These are phyloP conservation scores for Pterocles orientalis DNA, from an alignment of 2,113 vertebrate species.

Conservation along the genomic window DNA sequence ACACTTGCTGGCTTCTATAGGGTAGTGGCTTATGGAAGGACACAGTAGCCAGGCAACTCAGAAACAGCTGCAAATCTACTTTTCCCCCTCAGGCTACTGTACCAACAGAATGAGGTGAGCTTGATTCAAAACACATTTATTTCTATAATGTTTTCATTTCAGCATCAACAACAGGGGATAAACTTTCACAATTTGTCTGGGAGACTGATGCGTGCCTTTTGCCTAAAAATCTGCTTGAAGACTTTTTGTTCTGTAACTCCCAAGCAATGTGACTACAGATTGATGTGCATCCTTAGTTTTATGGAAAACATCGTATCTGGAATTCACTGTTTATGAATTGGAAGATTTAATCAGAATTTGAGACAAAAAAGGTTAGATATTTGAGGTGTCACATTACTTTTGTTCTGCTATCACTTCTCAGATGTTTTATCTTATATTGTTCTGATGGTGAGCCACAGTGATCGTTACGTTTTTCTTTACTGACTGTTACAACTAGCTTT, in stretches of 20 bases:
- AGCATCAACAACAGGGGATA: background rate
- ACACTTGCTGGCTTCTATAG: background rate
- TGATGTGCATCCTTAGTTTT: background rate
- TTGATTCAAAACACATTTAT: background rate
- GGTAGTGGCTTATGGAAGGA: background rate
- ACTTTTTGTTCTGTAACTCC: background rate
- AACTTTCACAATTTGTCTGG: background rate
- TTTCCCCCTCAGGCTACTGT: background rate
- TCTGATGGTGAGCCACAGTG: background rate
- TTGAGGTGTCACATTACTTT: background rate
- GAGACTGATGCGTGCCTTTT: background rate
- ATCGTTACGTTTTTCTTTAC: background rate
- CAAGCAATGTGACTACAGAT: background rate
- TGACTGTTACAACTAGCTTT: background rate
- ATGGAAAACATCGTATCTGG: background rate
- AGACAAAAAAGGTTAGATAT: background rate
- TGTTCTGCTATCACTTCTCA: background rate
- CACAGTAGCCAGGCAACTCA: background rate
- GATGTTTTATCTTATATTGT: background rate
- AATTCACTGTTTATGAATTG: background rate
- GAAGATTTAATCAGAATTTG: background rate
- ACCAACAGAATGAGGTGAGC: background rate
- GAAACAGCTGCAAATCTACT: background rate
- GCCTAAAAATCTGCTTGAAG: background rate
- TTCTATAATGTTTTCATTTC: slow-evolving; percentile 7